These are phyloP conservation scores for Gnatocerus cornutus DNA, from an alignment of 2,888 invertebrate genomes.

Conservation along the genomic window DNA sequence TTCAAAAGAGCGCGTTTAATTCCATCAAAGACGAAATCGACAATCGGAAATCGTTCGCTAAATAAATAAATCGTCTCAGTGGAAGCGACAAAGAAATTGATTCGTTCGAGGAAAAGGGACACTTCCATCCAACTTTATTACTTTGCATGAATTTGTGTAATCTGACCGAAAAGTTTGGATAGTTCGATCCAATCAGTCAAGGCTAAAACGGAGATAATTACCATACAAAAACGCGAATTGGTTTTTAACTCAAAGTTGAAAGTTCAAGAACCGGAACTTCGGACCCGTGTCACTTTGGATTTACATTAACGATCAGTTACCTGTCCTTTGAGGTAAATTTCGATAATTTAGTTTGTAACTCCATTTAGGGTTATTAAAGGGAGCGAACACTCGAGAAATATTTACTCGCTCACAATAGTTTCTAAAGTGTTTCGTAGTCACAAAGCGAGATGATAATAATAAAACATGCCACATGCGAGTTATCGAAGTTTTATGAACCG, in stretches of 20 bases:
- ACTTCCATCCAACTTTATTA: neutral
- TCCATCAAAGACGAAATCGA: slow-evolving; percentile 18
- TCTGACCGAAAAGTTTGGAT: neutral
- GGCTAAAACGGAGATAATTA: too few relatives aligned
- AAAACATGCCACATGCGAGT: neutral
- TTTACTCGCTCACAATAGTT: slow-evolving; percentile 1
- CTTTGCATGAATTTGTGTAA: slow-evolving; percentile 1
- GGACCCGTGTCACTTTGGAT: neutral
- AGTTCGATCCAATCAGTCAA: neutral
- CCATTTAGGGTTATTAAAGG: slow-evolving; percentile 8
- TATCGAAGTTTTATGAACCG: slow-evolving; percentile 1
- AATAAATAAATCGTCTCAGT: slow-evolving; percentile 30
- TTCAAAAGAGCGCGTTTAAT: slow-evolving; percentile 28
- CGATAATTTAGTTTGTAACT: slow-evolving; percentile 23
- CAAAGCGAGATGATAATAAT: neutral
- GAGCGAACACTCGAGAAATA: neutral
- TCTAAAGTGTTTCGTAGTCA: slow-evolving; percentile 1
- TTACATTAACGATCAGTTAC: slow-evolving; percentile 11
- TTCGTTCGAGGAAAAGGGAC: neutral
- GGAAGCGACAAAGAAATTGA: slow-evolving; percentile 7
- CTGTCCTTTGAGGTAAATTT: slow-evolving; percentile 15
- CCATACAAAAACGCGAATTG: neutral
- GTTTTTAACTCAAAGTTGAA: neutral
- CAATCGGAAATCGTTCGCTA: slow-evolving; percentile 11
- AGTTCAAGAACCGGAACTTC: neutral